phyloP scores from a whole-genome alignment of 1,140 invertebrate genomes.

The Formica exsecta region DNA sequence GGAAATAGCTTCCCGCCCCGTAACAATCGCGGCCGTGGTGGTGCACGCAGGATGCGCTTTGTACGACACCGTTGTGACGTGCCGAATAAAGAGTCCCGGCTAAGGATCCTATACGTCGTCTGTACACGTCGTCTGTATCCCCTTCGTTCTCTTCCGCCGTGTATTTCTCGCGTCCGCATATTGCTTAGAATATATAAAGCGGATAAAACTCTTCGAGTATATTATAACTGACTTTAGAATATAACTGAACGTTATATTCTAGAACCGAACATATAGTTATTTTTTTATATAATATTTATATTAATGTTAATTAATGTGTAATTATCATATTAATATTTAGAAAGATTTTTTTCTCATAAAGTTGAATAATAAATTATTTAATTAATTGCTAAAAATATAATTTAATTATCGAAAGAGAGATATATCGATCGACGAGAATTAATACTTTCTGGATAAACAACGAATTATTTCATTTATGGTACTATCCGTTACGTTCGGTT shows the following conservation, averaged over 20 bases:
- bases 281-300: not conserved
- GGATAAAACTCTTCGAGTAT: not conserved
- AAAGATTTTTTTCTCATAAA: not conserved
- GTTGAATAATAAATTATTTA: not conserved
- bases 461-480: not conserved
- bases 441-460: not conserved
- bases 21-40: slow-evolving; percentile 4
- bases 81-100: slow-evolving; percentile 67
- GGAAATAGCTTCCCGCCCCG: slow-evolving; percentile 69
- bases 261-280: not conserved
- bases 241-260: not conserved
- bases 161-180: slow-evolving; percentile 12
- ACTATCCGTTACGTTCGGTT: not conserved
- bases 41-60: slow-evolving; percentile 56
- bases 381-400: not conserved
- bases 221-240: not conserved
- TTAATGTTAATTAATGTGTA: too few species aligned
- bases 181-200: not conserved
- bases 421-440: not conserved
- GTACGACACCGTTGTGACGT: slow-evolving; percentile 61
- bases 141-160: not conserved
- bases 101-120: slow-evolving; percentile 53
- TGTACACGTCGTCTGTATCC: not conserved
- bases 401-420: not conserved
- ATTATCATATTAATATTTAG: too few species aligned